A percentile compares a stretch with the other conserved stretches of the same genome.
Evolutionary conservation across 2,113 vertebrate species (phyloP).

Genomic region (Alligator mississippiensis): DNA sequence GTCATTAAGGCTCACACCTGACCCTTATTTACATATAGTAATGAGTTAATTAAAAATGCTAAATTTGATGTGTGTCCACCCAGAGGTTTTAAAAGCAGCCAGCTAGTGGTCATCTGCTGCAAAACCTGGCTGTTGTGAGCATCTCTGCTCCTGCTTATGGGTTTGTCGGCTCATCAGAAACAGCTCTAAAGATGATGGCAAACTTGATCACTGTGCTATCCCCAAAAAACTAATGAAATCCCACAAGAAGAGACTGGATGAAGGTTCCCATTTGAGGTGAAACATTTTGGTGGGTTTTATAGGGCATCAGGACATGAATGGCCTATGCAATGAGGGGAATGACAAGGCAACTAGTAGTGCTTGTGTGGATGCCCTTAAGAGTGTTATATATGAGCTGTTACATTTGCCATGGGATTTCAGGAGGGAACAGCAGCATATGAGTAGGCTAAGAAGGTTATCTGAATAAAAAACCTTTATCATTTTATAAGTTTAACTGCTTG

Average conservation of each 20-base stretch:
- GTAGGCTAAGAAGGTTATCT: too few relatives aligned
- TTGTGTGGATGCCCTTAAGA: too few relatives aligned
- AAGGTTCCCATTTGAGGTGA: background rate
- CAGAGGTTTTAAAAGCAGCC: background rate
- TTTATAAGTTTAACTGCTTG: too few relatives aligned
- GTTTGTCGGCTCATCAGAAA: background rate
- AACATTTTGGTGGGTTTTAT: background rate
- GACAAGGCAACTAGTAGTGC: accelerated
- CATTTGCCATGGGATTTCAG: too few relatives aligned
- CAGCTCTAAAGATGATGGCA: background rate
- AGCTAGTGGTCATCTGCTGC: background rate
- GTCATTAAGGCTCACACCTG: background rate
- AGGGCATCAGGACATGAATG: accelerated
- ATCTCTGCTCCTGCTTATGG: background rate
- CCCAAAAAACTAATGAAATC: background rate
- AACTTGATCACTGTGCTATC: background rate
- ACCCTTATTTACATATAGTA: background rate
- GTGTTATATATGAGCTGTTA: too few relatives aligned
- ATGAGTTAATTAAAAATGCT: background rate
- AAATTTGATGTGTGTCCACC: background rate
- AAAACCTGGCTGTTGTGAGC: background rate
- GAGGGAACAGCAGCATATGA: too few relatives aligned
- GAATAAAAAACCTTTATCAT: too few relatives aligned
- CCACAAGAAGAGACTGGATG: background rate
- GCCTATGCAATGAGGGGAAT: background rate